phyloP scores from a whole-genome alignment of 2,113 vertebrate genomes.

The Plestiodon gilberti region DNA sequence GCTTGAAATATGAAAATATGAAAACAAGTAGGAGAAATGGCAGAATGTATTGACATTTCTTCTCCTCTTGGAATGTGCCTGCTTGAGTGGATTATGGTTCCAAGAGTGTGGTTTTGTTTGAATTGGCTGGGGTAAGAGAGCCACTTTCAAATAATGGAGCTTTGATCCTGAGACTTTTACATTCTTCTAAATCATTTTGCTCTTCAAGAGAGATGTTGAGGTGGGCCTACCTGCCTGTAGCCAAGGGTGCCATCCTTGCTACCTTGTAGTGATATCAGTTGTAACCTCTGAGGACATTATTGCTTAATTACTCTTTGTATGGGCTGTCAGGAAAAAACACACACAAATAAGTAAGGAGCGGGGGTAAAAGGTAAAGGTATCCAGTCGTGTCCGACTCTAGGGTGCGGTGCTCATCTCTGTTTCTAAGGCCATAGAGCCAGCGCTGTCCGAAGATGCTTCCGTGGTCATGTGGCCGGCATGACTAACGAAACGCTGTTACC shows the following conservation, averaged over 20 bases:
- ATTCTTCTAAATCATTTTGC: constrained; percentile 32
- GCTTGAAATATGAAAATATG: constrained; percentile 20
- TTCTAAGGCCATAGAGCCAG: no score
- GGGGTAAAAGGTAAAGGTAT: no score
- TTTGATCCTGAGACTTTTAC: constrained; percentile 24
- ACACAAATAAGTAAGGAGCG: no score
- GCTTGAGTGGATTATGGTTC: constrained; percentile 30
- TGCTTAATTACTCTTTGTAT: background rate
- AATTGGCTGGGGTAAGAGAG: constrained; percentile 30
- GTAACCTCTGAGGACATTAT: constrained; percentile 29
- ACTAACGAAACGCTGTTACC: no score
- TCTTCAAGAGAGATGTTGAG: constrained; percentile 52
- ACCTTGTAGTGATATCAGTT: constrained; percentile 50
- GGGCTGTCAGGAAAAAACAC: background rate
- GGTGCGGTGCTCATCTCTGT: no score
- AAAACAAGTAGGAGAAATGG: constrained; percentile 33
- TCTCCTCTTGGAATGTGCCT: constrained; percentile 32
- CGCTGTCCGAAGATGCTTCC: no score
- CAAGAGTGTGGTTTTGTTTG: constrained; percentile 41
- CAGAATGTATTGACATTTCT: constrained; percentile 7
- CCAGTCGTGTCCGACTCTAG: no score
- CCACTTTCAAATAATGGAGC: background rate
- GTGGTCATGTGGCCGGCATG: no score
- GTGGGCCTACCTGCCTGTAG: constrained; percentile 46
- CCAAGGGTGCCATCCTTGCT: constrained; percentile 33